Conservation (phyloP, 2,888 invertebrate genomes). For the Ischnura elegans region DNA sequence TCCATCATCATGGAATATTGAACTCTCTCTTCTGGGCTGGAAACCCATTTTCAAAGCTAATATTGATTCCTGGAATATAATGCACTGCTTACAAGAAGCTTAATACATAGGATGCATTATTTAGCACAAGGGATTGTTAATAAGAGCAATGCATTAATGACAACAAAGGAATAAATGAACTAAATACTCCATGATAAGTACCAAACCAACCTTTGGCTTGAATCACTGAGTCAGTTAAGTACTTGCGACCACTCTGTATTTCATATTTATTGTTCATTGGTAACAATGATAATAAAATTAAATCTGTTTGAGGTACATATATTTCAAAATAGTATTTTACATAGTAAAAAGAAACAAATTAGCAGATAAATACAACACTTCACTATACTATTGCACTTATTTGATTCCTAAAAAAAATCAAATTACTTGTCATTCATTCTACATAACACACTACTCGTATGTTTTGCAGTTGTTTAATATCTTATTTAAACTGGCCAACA, state of each 20-base stretch:
- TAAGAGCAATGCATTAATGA: not conserved
- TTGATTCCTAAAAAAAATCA: constrained; percentile 60
- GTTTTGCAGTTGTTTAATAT: constrained; percentile 65
- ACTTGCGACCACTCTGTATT: not conserved
- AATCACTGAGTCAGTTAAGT: too few species aligned
- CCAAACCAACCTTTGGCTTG: too few species aligned
- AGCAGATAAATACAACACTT: constrained; percentile 67
- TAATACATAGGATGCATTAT: too few species aligned
- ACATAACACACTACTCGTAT: constrained; percentile 64
- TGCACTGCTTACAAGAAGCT: too few species aligned
- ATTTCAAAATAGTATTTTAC: constrained; percentile 67
- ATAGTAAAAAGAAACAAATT: constrained; percentile 66
- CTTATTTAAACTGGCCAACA: constrained; percentile 47
- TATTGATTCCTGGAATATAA: too few species aligned
- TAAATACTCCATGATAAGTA: not conserved
- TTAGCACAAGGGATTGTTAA: too few species aligned
- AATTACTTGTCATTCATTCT: constrained; percentile 61
- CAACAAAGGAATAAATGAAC: not conserved
- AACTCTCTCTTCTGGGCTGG: too few species aligned
- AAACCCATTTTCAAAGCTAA: too few species aligned
- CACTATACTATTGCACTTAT: constrained; percentile 62
- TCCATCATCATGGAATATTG: too few species aligned
- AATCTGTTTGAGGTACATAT: constrained; percentile 62
- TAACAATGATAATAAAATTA: constrained; percentile 32
- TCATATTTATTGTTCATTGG: not conserved